Percentiles rank a stretch among this genome's conserved stretches.
Evolutionary conservation across 2,113 vertebrate genomes (phyloP).

Genomic region (Scytalopus superciliaris): DNA sequence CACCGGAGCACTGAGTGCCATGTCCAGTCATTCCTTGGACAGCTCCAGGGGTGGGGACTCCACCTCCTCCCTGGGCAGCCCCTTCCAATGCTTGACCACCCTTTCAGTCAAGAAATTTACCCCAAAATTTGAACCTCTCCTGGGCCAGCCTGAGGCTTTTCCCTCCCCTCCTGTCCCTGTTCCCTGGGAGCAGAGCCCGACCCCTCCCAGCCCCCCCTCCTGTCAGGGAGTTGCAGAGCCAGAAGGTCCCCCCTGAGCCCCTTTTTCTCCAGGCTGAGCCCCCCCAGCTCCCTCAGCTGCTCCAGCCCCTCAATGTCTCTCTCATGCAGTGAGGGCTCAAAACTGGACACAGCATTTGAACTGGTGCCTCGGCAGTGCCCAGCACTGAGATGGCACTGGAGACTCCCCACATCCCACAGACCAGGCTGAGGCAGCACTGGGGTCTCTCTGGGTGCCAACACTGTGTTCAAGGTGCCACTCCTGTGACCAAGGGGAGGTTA

Average conservation of each 20-base stretch:
- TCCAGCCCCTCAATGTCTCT: not conserved
- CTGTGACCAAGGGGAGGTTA: not conserved
- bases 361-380: not conserved
- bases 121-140: rapidly evolving
- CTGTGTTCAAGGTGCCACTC: not conserved
- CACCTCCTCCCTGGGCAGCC: not conserved
- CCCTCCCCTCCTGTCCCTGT: not conserved
- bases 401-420: not conserved
- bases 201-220: rapidly evolving
- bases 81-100: not conserved
- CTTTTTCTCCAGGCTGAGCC: not conserved
- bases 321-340: not conserved
- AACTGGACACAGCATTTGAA: not conserved
- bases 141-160: not conserved
- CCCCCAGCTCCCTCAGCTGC: not conserved
- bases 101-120: not conserved
- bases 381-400: not conserved
- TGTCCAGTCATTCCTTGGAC: not conserved
- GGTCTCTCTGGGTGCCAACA: not conserved
- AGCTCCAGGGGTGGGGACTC: not conserved
- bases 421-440: not conserved
- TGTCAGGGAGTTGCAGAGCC: not conserved
- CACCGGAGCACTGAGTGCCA: not conserved
- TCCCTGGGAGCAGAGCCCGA: not conserved
- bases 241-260: not conserved